Base-by-base conservation (phyloP, 2,888 invertebrate genomes). In the Lasioglossum vierecki region DNA sequence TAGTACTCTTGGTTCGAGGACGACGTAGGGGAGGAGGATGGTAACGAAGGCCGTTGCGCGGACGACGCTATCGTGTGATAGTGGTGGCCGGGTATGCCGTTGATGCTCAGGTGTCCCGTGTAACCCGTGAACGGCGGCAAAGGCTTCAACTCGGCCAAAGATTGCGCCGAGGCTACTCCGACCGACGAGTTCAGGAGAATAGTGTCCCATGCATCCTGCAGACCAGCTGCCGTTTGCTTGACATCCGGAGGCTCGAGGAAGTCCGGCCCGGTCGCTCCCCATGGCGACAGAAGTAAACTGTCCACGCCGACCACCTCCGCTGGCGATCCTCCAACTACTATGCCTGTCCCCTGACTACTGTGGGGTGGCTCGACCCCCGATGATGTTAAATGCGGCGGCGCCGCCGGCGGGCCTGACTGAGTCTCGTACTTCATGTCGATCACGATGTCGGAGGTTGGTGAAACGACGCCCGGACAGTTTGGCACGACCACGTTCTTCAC, bases 41-140 rank as follows among this genome's bases (percentile, higher is more conserved):
- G 95, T 83, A 95, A 91, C 15, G 94, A 92, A 0, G 95, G 94
- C 9, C 95, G 92, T 75, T 94, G 94, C 4, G 93, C 95, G 13
- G 94, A 95, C 2, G 94, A 93, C 0, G 98, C 98, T 94, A 98
- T 98, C 90, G 98, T 97, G 94, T 98, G 98, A 94, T 97, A 98
- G 94, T 98, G 98, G 94, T 98, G 98, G 2, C 98, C 98, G 78
- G 98, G 97, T 92, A 98, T 98, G 79, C 98, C 98, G 95, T 98
- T 98, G 95, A 98, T 98, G 91, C 98, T 98, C 84, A 98, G 95
- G 92, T 98, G 98, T 1, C 98, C 98, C 30, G 98, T 98, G 95
- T 98, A 98, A 46, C 97, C 97, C 71, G 98, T 97, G 95, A 98
- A 98, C 8, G 98, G 98, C 6, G 98, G 98, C 90, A 98, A 95